Evolutionary conservation across 2,888 invertebrate species (phyloP), one percentile per base, ranked within the genome.

Genomic region (Conistra vaccinii): DNA sequence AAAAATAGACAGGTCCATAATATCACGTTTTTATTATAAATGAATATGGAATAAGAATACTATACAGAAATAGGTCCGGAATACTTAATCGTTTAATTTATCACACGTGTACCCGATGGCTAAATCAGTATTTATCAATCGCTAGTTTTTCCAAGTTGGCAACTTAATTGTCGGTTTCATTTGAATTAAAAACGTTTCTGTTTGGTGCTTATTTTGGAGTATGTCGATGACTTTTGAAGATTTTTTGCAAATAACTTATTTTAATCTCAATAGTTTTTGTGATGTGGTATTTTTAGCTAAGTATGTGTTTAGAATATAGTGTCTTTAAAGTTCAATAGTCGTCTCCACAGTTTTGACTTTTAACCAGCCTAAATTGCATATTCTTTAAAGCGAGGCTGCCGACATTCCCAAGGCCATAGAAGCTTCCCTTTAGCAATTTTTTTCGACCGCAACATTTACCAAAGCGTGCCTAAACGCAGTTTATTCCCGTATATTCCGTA

Each of bases 81-180:
- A 61, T 68, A 81, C 26, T 62, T 73, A 80, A 78, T 81, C 70
- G 53, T 1, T 53, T 39, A 68, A 71, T n/a, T 73, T 72, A 77
- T 58, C 71, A 79, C 79, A 82, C 69, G 75, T 81, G 65, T 75
- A 63, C n/a, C 62, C 72, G 51, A 69, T 48, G 29, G n/a, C 57
- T 78, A 65, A n/a, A 72, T 85, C 71, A 86, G 80, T 82, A 86
- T 86, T 83, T 77, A 79, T 76, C 57, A 63, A 62, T 57, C 20
- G 39, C 35, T 48, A 53, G 55, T 67, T 76, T 55, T 66, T 73
- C 70, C 55, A 57, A n/a, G n/a, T 55, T 67, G 63, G 57, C 63
- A 63, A 60, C 61, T 81, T 85, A 73, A 70, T 69, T 78, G 71
- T 48, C 17, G 10, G 61, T 67, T 63, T 35, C 35, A 65, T 70